Evolutionary conservation across 2,888 invertebrate species (phyloP).

Genomic region (Pherbina coryleti): DNA sequence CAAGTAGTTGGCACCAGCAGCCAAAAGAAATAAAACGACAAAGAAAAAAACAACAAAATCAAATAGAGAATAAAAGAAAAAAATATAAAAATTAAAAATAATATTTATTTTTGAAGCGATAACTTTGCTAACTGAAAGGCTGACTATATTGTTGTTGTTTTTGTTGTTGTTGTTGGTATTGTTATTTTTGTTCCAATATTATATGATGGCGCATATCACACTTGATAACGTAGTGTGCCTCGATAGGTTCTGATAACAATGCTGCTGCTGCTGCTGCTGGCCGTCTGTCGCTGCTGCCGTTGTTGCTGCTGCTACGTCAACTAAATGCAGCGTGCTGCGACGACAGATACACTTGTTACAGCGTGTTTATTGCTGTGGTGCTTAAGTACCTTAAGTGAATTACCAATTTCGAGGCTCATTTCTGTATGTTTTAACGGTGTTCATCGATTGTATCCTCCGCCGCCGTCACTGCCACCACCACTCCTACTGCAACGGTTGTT

Average conservation of each 20-base stretch:
- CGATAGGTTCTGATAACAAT: slow-evolving; percentile 2
- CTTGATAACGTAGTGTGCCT: slow-evolving; percentile 1
- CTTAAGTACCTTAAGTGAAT: slow-evolving; percentile 31
- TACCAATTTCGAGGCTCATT: slow-evolving; percentile 22
- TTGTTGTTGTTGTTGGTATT: background rate
- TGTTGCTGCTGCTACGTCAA: too few species aligned
- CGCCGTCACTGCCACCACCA: background rate
- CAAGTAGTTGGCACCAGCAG: slow-evolving; percentile 31
- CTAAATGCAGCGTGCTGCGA: too few species aligned
- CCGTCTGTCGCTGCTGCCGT: too few species aligned
- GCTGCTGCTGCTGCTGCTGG: background rate
- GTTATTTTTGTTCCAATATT: background rate
- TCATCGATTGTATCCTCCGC: slow-evolving; percentile 11
- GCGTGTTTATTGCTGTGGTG: slow-evolving; percentile 29
- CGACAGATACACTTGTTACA: slow-evolving; percentile 31
- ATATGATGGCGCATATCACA: slow-evolving; percentile 22
- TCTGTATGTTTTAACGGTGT: slow-evolving; percentile 14
- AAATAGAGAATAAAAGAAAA: too few species aligned
- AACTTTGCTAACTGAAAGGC: slow-evolving; percentile 17
- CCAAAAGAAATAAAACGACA: slow-evolving; percentile 7
- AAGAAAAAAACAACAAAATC: background rate
- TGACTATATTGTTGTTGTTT: background rate
- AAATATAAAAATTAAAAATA: slow-evolving; percentile 11
- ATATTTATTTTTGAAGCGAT: slow-evolving; percentile 25
- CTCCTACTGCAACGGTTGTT: background rate